Base-by-base conservation (phyloP, 2,113 vertebrate species). In the Trochalopteron elliotii region DNA sequence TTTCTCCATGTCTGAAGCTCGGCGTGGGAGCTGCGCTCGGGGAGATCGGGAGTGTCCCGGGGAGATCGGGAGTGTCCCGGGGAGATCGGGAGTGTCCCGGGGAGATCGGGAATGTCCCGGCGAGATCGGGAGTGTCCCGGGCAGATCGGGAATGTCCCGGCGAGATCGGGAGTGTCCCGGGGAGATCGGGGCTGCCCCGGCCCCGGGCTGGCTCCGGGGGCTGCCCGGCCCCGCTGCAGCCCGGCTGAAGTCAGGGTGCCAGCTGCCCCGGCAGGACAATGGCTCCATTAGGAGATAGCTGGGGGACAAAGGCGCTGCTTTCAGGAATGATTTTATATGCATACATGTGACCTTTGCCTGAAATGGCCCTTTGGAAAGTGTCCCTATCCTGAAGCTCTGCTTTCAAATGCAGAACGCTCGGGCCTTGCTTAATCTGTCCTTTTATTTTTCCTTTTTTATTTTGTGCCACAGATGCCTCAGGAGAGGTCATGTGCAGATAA, bases 181-280 rank as follows among this genome's bases (percentile, higher is more conserved):
- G 42, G 13, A 24, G 56, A 15, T 59, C 6, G n/a, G 35, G n/a
- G 14, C 24, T 97, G 85, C 68, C 85, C 63, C 20, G 31, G 31
- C 25, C 47, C 50, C 50, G 25, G 50, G 50, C 50, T 53, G 27
- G 28, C 52, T 30, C 28, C 42, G 2, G 56, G 57, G n/a, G 14
- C 24, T 97, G 85, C 68, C 85, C 63, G 47, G 90, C 71, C 92
- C 78, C 50, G 50, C 47, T 11, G 96, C 96, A 83, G 95, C 68
- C 53, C 2, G 82, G 96, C 97, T 98, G 95, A 96, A 97, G 97
- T 96, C 97, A 98, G 96, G 96, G 97, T 97, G 86, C 97, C 98
- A 98, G 98, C 98, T 98, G 98, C 96, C 91, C 97, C 65, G 44
- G 82, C 89, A 44, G 96, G 87, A 98, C 98, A 98, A 98, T 97